Base-by-base conservation (phyloP, 2,113 vertebrate genomes). In the Climacteris rufus region DNA sequence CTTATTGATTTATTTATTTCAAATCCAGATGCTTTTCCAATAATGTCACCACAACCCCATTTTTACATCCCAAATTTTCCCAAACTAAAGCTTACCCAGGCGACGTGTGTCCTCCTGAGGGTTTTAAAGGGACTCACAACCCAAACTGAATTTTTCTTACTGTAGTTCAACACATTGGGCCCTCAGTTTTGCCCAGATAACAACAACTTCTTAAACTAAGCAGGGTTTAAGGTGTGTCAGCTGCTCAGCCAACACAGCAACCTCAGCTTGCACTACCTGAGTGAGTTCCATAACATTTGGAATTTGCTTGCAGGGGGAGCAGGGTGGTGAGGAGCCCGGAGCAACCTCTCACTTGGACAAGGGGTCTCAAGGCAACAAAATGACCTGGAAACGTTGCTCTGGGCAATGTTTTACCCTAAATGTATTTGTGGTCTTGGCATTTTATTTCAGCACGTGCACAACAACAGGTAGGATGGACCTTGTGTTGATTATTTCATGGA, bases 221-320 rank as follows among this genome's bases (percentile, higher is more conserved):
- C 86, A 94, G 89, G 87, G 37, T 95, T 94, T 94, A 95, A 96
- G 97, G 97, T 95, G 97, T 97, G 97, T 96, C 97, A 89, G 42
- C 92, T 56, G 75, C 90, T 96, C 89, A 94, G 95, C 93, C 96
- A 92, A 96, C 94, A 92, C 71, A 65, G 71, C 93, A 93, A 95
- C 97, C 24, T 65, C 53, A 50, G 85, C 92, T 56, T 80, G 69
- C 52, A 87, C 68, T 95, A 63, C 96, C 86, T 6, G 61, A 91
- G 87, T 83, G 74, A 93, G 87, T 83, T 90, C 92, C 91, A 90
- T 81, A 89, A 88, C 87, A 92, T 39, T 97, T 95, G 96, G 96
- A 93, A 96, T 93, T 87, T 60, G 76, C 89, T 88, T 64, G 71
- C 84, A 83, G 81, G 83, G 60, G 72, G 45, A 83, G 77, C 80